Evolutionary conservation across 2,113 vertebrate species (phyloP).

Genomic region (Ochotona princeps): DNA sequence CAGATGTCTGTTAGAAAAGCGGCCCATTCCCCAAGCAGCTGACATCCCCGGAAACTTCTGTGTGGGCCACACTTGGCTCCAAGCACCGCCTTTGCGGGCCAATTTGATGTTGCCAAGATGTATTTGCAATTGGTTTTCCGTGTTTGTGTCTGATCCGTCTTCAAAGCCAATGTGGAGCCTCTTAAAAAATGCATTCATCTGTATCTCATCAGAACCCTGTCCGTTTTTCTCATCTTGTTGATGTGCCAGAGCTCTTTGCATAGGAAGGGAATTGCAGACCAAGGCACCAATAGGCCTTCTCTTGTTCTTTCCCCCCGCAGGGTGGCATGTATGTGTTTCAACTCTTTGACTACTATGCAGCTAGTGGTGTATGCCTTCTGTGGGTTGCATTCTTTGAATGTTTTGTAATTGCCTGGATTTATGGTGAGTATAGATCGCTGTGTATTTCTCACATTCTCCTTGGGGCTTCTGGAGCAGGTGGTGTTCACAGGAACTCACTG

Average conservation of each 20-base stretch:
- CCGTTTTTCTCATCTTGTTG: background rate
- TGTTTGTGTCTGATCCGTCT: background rate
- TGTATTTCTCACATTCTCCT: background rate
- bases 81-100: background rate
- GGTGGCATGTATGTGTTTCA: constrained; percentile 99
- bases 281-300: background rate
- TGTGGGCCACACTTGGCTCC: background rate
- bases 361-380: constrained; percentile 99
- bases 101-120: background rate
- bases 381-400: constrained; percentile 99
- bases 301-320: constrained; percentile 83
- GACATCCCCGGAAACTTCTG: background rate
- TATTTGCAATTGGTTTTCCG: background rate
- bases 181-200: background rate
- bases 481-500: background rate
- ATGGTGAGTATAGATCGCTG: constrained; percentile 91
- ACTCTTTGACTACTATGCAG: constrained; percentile 99
- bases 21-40: too few species aligned
- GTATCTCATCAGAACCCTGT: background rate
- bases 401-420: constrained; percentile 99
- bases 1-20: background rate
- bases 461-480: constrained; percentile 26
- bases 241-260: background rate
- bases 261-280: background rate
- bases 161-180: background rate